These are phyloP conservation scores for Siniperca knerii DNA, from an alignment of 2,113 vertebrate species.

Conservation along the genomic window DNA sequence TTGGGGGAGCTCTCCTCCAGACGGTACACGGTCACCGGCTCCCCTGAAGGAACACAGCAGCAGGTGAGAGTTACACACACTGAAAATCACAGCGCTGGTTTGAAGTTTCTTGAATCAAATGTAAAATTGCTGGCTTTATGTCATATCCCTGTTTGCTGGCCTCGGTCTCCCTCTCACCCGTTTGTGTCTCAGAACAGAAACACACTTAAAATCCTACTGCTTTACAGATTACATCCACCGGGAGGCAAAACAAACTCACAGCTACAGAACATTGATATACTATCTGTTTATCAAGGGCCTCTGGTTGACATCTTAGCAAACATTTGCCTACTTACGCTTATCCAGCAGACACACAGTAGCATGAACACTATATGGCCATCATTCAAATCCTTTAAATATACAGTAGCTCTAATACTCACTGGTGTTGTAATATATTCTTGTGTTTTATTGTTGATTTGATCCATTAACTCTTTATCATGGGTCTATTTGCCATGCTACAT, in stretches of 20 bases:
- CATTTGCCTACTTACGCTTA: background rate
- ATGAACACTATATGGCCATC: background rate
- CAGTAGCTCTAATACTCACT: background rate
- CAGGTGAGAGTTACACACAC: background rate
- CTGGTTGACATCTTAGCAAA: background rate
- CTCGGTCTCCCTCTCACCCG: background rate
- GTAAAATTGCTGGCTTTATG: background rate
- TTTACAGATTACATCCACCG: background rate
- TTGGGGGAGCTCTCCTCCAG: constrained; percentile 97
- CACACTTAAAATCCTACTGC: background rate
- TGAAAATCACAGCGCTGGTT: rapidly evolving
- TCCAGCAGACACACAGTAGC: background rate
- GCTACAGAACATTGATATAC: background rate
- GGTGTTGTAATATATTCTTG: background rate
- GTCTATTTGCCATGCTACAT: background rate
- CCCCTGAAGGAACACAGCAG: constrained; percentile 83
- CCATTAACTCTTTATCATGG: background rate
- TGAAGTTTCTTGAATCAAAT: background rate
- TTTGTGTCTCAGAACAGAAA: background rate
- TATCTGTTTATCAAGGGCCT: background rate
- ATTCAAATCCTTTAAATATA: too few species aligned
- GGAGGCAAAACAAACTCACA: background rate
- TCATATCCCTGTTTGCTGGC: background rate
- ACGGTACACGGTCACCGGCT: constrained; percentile 96
- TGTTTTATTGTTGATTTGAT: background rate